Evolutionary conservation across 2,113 vertebrate species (phyloP), one percentile per base, ranked within the genome.

Genomic region (Gnathonemus echidnorhynchus): DNA sequence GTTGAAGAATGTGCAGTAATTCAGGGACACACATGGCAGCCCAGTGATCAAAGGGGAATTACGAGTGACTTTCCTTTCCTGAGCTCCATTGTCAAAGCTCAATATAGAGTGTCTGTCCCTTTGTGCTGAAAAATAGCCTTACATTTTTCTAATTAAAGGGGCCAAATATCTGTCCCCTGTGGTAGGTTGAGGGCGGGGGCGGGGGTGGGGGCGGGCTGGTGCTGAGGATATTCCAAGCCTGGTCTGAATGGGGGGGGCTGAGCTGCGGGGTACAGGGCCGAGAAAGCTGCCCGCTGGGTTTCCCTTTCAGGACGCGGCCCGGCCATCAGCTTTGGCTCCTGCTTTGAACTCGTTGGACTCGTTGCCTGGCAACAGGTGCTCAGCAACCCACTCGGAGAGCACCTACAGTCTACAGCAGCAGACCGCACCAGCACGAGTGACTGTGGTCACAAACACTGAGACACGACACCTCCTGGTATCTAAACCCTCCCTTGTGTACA

Each of bases 321-420:
- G 15, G 89, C 87, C 89, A 90, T 87, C 93, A 91, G 92, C 91
- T 92, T 91, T 52, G 24, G 87, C 90, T 92, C 86, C 90, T 53
- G 90, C 90, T 95, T 94, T 94, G 93, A 94, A 91, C 50, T 92
- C 27, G 11, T 1, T 1, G 10, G 3, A 90, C 7, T 89, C 85
- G 88, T 89, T 91, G 45, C 83, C 45, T 48, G 83, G 83, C 42
- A 85, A 85, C 83, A 48, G 83, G 39, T 24, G 45, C 83, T 85
- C 42, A 46, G 42, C 80, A 84, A 85, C 83, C 19, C 7, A 11
- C 15, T 19, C 2, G 1, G 21, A 48, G 83, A 5, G 24, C 24
- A 46, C 83, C 83, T 85, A 46, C 83, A 0, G 39, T 45, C 83
- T 45, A 48, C 8, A 24, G 77, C 42, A 45, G 42, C 77, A 39